Conservation (phyloP, 1,140 invertebrate genomes). For the Drosophila lini region DNA sequence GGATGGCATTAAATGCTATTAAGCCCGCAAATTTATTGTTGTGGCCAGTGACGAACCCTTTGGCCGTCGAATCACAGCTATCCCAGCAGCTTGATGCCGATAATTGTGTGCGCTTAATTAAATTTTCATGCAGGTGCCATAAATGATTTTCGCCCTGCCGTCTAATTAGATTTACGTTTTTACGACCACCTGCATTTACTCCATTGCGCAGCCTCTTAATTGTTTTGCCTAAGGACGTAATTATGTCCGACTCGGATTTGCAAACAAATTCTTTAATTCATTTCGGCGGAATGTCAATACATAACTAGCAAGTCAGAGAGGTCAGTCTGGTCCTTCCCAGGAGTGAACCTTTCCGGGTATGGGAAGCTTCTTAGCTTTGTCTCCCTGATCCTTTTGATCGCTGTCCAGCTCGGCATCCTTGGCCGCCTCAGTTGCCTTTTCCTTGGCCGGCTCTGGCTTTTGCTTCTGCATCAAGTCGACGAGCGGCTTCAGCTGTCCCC, state of each 20-base stretch:
- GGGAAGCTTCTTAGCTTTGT: constrained; percentile 5
- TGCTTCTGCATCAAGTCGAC: constrained; percentile 46
- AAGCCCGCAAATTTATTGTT: constrained; percentile 66
- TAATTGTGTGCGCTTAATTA: constrained; percentile 80
- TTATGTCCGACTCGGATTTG: background rate
- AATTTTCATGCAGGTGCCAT: constrained; percentile 81
- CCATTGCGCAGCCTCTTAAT: constrained; percentile 8
- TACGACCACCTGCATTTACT: constrained; percentile 40
- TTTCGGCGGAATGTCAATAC: background rate
- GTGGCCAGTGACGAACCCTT: constrained; percentile 21
- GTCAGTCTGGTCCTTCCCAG: constrained; percentile 41
- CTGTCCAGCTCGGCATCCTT: background rate
- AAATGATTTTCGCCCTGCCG: constrained; percentile 70
- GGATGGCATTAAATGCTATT: constrained; percentile 79
- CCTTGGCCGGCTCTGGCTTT: constrained; percentile 13
- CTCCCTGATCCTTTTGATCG: background rate
- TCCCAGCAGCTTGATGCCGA: constrained; percentile 31
- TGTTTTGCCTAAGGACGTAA: constrained; percentile 19
- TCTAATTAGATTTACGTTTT: constrained; percentile 77
- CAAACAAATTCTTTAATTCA: background rate
- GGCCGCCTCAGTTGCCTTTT: constrained; percentile 5
- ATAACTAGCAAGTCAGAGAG: background rate
- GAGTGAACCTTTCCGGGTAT: constrained; percentile 44
- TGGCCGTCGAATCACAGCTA: background rate
- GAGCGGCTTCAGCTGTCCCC: constrained; percentile 27